These are phyloP conservation scores for Rhabditoides inermis DNA, from an alignment of 2,888 invertebrate species.

Conservation along the genomic window DNA sequence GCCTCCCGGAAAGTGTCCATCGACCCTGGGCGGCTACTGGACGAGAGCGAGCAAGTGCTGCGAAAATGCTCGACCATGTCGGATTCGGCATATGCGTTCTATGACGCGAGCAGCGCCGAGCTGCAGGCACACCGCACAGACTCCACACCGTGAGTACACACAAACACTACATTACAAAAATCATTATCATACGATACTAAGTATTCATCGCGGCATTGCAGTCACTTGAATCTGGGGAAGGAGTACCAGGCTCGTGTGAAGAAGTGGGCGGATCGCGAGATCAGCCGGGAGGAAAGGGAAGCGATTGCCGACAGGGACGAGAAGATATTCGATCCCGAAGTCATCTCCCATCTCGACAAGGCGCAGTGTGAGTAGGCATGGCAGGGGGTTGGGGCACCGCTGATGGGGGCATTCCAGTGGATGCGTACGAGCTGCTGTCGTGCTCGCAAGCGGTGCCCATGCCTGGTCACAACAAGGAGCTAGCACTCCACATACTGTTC, in stretches of 20 bases:
- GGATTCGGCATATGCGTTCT: conserved; percentile 15
- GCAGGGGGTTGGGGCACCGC: neutral
- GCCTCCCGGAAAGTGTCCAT: no score
- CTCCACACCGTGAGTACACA: conserved; percentile 26
- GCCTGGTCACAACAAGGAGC: conserved; percentile 46
- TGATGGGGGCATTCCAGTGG: conserved; percentile 33
- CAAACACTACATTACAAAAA: neutral
- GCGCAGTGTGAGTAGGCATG: conserved; percentile 20
- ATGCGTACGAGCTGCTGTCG: conserved; percentile 44
- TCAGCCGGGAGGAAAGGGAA: conserved; percentile 29
- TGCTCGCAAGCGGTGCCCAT: conserved; percentile 44
- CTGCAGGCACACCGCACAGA: conserved; percentile 18
- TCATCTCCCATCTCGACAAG: conserved; percentile 35
- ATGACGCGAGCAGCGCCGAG: conserved; percentile 20
- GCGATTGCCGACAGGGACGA: conserved; percentile 45
- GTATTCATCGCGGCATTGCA: neutral
- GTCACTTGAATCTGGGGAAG: conserved; percentile 36
- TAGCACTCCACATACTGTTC: conserved; percentile 48
- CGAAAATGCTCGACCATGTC: conserved; percentile 14
- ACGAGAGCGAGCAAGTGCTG: no score
- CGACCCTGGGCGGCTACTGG: no score
- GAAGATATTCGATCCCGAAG: conserved; percentile 31
- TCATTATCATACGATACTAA: neutral
- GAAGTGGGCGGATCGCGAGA: conserved; percentile 47
- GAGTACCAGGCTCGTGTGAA: conserved; percentile 45